Base-by-base conservation (phyloP, 2,888 invertebrate species). In the Ormyrus pomaceus region DNA sequence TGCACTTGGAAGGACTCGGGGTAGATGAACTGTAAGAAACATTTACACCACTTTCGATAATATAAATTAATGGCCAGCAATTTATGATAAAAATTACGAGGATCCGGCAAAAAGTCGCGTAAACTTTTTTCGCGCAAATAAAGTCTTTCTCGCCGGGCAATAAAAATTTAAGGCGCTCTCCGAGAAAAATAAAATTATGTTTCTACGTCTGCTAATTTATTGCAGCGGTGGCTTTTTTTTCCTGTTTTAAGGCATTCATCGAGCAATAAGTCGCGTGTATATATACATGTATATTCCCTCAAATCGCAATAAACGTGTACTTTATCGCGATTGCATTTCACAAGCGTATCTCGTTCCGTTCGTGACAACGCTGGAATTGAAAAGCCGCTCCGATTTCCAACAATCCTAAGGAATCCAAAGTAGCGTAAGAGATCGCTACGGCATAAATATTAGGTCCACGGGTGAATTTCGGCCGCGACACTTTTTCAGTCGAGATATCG, bases 251-350 rank as follows among this genome's bases (percentile, higher is more conserved):
- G 10, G 2, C 58, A 65, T 13, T 6, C 48, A 19, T 10, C 19
- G 5, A 74, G 48, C 19, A 46, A 48, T 56, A 64, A 62, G 9
- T 73, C 10, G 61, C 51, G 55, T 2, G 10, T 61, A 59, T 45
- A 55, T 19, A 19, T 19, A 19, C 1, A 19, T 19, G 19, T 19
- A 19, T 19, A 19, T 19, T 19, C 2, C 2, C 19, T 19, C 50
- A 6, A 59, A 50, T 48, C 56, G 56, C 8, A 65, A 62, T 62
- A 64, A 50, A 58, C 56, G 6, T 50, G 5, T 50, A 6, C 56
- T 74, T 50, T 56, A 64, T 73, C 50, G 56, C 46, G 56, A 65
- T 74, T 74, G 56, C 3, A 74, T 74, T 74, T 74, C 56, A 58
- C 55, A 56, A 73, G 71, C 61, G 10, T 48, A 19, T 58, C 10